Percentiles rank a stretch among this genome's conserved stretches.
Evolutionary conservation across 2,113 vertebrate genomes (phyloP).

Genomic region (Gallinago media): DNA sequence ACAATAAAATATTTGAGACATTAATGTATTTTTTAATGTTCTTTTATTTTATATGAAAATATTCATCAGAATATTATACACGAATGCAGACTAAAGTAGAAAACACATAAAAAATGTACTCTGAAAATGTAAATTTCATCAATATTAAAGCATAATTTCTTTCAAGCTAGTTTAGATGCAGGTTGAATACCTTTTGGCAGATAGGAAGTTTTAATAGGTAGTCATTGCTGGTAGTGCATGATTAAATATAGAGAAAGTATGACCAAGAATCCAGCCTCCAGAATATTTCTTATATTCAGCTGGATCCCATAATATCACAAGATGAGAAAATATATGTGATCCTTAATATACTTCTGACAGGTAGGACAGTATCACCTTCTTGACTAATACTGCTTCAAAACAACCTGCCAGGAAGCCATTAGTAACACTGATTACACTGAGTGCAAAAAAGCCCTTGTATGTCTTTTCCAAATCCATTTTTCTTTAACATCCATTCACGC

Average conservation of each 20-base stretch:
- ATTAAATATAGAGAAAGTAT: background rate
- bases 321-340: slow-evolving; percentile 39
- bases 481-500: slow-evolving; percentile 55
- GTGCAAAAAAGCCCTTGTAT: slow-evolving; percentile 23
- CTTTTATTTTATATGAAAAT: background rate
- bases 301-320: slow-evolving; percentile 7
- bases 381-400: slow-evolving; percentile 58
- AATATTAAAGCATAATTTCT: background rate
- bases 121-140: background rate
- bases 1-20: background rate
- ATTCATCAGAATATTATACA: background rate
- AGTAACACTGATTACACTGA: slow-evolving; percentile 63
- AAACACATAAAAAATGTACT: background rate
- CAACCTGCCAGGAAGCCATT: slow-evolving; percentile 59
- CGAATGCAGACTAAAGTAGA: background rate
- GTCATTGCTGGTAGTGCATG: background rate
- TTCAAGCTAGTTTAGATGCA: background rate
- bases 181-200: background rate
- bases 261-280: background rate
- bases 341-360: slow-evolving; percentile 55
- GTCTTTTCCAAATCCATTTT: slow-evolving; percentile 66
- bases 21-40: background rate
- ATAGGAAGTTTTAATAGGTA: background rate
- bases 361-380: slow-evolving; percentile 35
- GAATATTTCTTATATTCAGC: background rate